A percentile compares a stretch with the other conserved stretches of the same genome.
phyloP scores from a whole-genome alignment of 2,113 vertebrate species.

The Axis porcinus region DNA sequence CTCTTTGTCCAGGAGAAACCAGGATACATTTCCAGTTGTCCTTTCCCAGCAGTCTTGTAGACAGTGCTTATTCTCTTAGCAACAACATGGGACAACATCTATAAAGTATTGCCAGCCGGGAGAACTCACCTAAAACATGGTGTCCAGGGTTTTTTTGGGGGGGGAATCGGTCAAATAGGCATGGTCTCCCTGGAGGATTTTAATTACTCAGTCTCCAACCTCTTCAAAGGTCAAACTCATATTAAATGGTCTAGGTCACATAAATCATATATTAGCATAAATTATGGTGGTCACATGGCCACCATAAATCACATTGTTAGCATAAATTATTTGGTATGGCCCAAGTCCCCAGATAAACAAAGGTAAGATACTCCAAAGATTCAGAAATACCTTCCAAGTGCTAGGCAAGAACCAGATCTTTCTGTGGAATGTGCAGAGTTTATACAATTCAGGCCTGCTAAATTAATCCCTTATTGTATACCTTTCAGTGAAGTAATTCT shows the following conservation, averaged over 20 bases:
- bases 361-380: neutral
- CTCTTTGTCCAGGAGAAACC: neutral
- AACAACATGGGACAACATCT: neutral
- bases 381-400: neutral
- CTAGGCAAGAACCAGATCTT: neutral
- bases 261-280: neutral
- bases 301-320: slow-evolving; percentile 6
- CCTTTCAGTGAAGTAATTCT: neutral
- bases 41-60: neutral
- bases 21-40: neutral
- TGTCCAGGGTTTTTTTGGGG: neutral
- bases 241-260: neutral
- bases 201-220: neutral
- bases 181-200: neutral
- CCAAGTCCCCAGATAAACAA: neutral
- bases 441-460: neutral
- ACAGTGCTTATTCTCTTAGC: neutral
- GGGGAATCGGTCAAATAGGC: neutral
- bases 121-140: neutral
- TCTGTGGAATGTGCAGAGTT: neutral
- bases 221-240: neutral
- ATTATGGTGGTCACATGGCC: neutral
- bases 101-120: neutral
- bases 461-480: neutral
- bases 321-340: neutral